Percentiles rank a stretch among this genome's conserved stretches.
phyloP scores from a whole-genome alignment of 92 coral and sea anemone species.

The Parazoanthus darwini region DNA sequence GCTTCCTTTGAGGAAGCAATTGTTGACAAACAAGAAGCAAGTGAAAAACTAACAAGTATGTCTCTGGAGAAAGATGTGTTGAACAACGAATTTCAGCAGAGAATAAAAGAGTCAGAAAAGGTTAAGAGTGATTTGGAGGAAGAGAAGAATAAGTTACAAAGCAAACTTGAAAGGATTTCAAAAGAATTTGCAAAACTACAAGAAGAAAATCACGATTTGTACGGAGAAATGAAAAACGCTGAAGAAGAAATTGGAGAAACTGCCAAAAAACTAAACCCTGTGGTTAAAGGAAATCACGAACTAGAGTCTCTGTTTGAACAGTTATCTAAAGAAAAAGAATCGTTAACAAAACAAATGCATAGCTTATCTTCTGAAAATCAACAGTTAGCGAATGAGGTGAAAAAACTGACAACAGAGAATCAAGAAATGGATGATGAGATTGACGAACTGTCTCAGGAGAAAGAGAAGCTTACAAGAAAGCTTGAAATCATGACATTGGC shows the following conservation, averaged over 20 bases:
- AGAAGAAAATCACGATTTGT: slow-evolving; percentile 47
- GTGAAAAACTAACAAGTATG: not conserved
- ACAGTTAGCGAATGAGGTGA: not conserved
- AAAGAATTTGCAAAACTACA: slow-evolving; percentile 52
- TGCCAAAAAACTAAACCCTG: slow-evolving; percentile 21
- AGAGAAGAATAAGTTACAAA: slow-evolving; percentile 8
- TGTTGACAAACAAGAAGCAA: slow-evolving; percentile 30
- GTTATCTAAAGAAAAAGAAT: not conserved
- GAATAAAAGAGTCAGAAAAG: slow-evolving; percentile 35
- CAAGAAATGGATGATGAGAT: slow-evolving; percentile 40
- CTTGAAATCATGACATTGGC: slow-evolving; percentile 49
- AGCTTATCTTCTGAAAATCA: slow-evolving; percentile 21
- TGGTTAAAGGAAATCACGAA: not conserved
- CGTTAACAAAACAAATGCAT: slow-evolving; percentile 4
- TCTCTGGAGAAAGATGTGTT: not conserved
- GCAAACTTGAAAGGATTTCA: slow-evolving; percentile 30
- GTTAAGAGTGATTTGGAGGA: slow-evolving; percentile 28
- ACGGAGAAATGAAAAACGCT: slow-evolving; percentile 27
- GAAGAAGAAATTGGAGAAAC: slow-evolving; percentile 37
- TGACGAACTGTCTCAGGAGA: slow-evolving; percentile 31
- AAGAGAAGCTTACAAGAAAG: slow-evolving; percentile 23
- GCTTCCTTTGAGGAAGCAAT: slow-evolving; percentile 23
- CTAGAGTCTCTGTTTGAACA: not conserved
- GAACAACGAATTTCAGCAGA: slow-evolving; percentile 25
- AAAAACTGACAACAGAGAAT: slow-evolving; percentile 17